A percentile compares a stretch with the other conserved stretches of the same genome.
phyloP scores from a whole-genome alignment of 23 tunicate species.

The Botrylloides violaceus region DNA sequence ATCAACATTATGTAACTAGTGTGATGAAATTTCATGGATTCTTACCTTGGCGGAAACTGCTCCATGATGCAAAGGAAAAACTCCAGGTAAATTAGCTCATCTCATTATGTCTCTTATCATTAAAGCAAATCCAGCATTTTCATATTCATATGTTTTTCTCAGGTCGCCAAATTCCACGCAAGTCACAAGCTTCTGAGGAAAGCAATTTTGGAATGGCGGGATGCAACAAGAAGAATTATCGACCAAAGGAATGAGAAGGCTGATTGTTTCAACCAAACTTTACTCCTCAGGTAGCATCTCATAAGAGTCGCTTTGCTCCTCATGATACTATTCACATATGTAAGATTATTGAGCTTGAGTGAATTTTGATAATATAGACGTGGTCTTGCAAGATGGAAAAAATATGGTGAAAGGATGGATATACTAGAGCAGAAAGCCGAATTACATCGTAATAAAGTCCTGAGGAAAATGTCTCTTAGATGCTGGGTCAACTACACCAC shows the following conservation, averaged over 20 bases:
- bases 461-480: constrained; percentile 5
- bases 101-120: not conserved
- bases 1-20: constrained; percentile 23
- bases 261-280: not conserved
- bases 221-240: not conserved
- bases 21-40: constrained; percentile 35
- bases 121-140: not conserved
- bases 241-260: constrained; percentile 20
- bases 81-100: not conserved
- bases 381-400: constrained; percentile 35
- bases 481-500: constrained; percentile 41
- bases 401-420: constrained; percentile 61
- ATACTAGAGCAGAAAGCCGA: constrained; percentile 57
- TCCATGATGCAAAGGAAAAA: not conserved
- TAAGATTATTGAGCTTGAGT: too few relatives aligned
- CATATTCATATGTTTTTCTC: not conserved
- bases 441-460: constrained; percentile 12
- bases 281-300: constrained; percentile 9
- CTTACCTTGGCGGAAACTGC: constrained; percentile 25
- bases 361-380: constrained; percentile 19
- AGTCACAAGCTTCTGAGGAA: constrained; percentile 8
- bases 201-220: constrained; percentile 24
- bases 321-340: too few relatives aligned
- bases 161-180: constrained; percentile 32
- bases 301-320: not conserved